phyloP scores from a whole-genome alignment of 2,113 vertebrate genomes.

The Acanthochromis polyacanthus region DNA sequence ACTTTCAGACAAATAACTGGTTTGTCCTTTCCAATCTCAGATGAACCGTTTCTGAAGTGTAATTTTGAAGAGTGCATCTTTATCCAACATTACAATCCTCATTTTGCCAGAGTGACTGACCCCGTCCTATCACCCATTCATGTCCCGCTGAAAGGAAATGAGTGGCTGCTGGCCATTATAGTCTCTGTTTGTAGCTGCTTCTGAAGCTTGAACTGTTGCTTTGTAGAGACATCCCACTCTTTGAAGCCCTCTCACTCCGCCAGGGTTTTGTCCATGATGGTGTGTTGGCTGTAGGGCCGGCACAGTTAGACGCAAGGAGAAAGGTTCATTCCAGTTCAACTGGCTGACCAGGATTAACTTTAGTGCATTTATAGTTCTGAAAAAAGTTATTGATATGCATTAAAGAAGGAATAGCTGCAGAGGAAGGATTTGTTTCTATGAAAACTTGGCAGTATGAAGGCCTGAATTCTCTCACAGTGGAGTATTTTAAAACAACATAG shows the following conservation, averaged over 20 bases:
- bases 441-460: slow-evolving; percentile 23
- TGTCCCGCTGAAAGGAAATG: slow-evolving; percentile 22
- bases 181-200: slow-evolving; percentile 54
- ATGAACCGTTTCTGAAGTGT: background rate
- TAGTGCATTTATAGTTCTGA: slow-evolving; percentile 17
- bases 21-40: slow-evolving; percentile 5
- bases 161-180: slow-evolving; percentile 54
- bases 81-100: slow-evolving; percentile 21
- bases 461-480: slow-evolving; percentile 8
- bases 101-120: slow-evolving; percentile 24
- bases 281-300: slow-evolving; percentile 26
- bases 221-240: slow-evolving; percentile 57
- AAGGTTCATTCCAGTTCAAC: slow-evolving; percentile 42
- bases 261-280: slow-evolving; percentile 47
- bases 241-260: slow-evolving; percentile 59
- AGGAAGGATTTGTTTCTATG: background rate
- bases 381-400: slow-evolving; percentile 17
- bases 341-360: slow-evolving; percentile 5
- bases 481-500: background rate
- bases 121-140: slow-evolving; percentile 32
- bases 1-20: slow-evolving; percentile 11
- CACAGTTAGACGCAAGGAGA: slow-evolving; percentile 22
- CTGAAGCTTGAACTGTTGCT: slow-evolving; percentile 58
- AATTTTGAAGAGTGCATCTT: slow-evolving; percentile 12
- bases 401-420: slow-evolving; percentile 7